Percentiles rank a stretch among this genome's conserved stretches.
phyloP scores from a whole-genome alignment of 2,888 invertebrate species.

The Himalopsyche kuldschensis region DNA sequence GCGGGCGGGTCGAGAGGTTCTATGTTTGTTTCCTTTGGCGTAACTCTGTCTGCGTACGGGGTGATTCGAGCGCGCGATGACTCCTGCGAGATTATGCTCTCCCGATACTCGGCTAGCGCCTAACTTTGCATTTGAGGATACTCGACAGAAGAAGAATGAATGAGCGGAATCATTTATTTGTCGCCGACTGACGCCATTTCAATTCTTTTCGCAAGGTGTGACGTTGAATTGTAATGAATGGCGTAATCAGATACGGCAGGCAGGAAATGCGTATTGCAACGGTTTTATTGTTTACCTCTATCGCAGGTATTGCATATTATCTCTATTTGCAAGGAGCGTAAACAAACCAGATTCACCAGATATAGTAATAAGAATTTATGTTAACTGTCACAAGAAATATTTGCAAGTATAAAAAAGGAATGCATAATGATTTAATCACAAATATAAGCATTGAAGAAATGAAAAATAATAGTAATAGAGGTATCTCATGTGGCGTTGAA shows the following conservation, averaged over 20 bases:
- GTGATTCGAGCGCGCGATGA: constrained; percentile 20
- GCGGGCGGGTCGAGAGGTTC: constrained; percentile 19
- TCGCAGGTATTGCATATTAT: background rate
- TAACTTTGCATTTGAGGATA: constrained; percentile 7
- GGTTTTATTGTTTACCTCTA: background rate
- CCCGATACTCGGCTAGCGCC: constrained; percentile 15
- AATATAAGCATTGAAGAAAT: too few relatives aligned
- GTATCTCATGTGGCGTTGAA: background rate
- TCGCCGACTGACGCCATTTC: background rate
- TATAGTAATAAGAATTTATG: background rate
- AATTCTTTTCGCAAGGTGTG: background rate
- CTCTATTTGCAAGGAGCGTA: background rate
- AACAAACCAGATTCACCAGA: background rate
- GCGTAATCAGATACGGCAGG: background rate
- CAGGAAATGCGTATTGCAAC: background rate
- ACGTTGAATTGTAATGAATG: background rate
- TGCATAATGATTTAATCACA: too few relatives aligned
- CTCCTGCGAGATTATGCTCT: constrained; percentile 17
- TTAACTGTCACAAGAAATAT: too few relatives aligned
- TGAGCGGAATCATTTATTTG: background rate
- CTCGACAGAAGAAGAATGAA: constrained; percentile 6
- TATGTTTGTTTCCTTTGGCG: constrained; percentile 20
- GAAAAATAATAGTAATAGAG: too few relatives aligned
- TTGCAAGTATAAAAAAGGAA: too few relatives aligned
- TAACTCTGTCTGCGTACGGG: constrained; percentile 17